Base-by-base conservation (phyloP, 2,113 vertebrate species). In the Dendropsophus ebraccatus region DNA sequence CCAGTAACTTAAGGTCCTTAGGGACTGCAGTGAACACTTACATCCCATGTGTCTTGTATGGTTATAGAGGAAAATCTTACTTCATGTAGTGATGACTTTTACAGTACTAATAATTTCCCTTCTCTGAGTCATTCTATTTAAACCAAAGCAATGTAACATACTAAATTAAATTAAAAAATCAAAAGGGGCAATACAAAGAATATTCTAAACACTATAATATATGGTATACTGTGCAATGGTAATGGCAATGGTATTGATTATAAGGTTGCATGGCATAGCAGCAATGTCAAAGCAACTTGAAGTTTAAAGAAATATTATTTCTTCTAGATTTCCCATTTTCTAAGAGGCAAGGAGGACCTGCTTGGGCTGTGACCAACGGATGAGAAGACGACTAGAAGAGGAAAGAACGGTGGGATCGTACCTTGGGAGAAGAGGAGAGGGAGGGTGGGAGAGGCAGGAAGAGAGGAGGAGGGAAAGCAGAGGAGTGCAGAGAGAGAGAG, bases 341-440 rank as follows among this genome's bases (percentile, higher is more conserved):
- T 49, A 58, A 1, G 47, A 25, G 50, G 8, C 12, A 23, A 45
- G 23, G 35, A 65, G 2, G 10, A 56, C 9, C 16, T 12, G 35
- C 76, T 41, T 10, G 3, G 47, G 49, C 9, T 65, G n/a, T 56
- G 47, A 86, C 5, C 47, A n/a, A 30, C 28, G 58, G 30, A 86
- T 8, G 49, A 70, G 52, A 77, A 85, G 62, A 70, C 56, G 16
- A 37, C 32, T 52, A 32, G n/a, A 72, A 78, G 76, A 81, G 67
- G 37, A 35, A 74, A 76, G 74, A 78, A 85, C 56, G 28, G 32
- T 72, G 76, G 84, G 35, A 72, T 80, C 35, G n/a, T 73, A 86
- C 84, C 84, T 86, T 86, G 76, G 45, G 60, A 81, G 54, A 87
- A 67, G 25, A 87, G 77, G 21, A 72, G 67, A 80, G 67, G 60